phyloP scores from a whole-genome alignment of 2,113 vertebrate species.

The Saguinus midas region DNA sequence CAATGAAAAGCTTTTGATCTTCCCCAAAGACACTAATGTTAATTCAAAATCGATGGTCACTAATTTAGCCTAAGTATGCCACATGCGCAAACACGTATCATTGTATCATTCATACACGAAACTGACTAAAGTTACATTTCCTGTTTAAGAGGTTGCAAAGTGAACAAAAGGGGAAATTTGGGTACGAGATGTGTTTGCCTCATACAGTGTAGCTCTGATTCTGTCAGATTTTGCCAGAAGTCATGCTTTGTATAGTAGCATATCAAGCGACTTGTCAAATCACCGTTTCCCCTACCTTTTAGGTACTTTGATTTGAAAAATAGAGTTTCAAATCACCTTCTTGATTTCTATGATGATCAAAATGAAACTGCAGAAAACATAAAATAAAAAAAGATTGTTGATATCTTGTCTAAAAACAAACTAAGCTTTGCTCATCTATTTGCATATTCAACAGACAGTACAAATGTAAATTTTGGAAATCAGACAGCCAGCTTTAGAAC shows the following conservation, averaged over 20 bases:
- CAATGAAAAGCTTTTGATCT: neutral
- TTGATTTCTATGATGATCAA: conserved; percentile 36
- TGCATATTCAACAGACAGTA: conserved; percentile 48
- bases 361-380: conserved; percentile 16
- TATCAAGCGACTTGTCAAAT: conserved; percentile 19
- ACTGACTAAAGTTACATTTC: conserved; percentile 28
- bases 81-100: neutral
- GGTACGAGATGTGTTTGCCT: neutral
- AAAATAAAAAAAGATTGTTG: conserved; percentile 43
- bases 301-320: conserved; percentile 48
- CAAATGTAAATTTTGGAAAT: conserved; percentile 64
- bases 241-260: neutral
- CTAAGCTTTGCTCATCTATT: conserved; percentile 51
- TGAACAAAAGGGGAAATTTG: conserved; percentile 38
- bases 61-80: neutral
- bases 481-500: conserved; percentile 47
- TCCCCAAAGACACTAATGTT: neutral
- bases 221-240: neutral
- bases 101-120: neutral
- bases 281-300: neutral
- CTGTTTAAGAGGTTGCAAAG: neutral
- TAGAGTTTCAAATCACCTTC: neutral
- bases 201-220: neutral
- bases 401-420: conserved; percentile 49
- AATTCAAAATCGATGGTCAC: neutral